A percentile compares a stretch with the other conserved stretches of the same genome.
Evolutionary conservation across 2,888 invertebrate species (phyloP).

Genomic region (Philonicus albiceps): DNA sequence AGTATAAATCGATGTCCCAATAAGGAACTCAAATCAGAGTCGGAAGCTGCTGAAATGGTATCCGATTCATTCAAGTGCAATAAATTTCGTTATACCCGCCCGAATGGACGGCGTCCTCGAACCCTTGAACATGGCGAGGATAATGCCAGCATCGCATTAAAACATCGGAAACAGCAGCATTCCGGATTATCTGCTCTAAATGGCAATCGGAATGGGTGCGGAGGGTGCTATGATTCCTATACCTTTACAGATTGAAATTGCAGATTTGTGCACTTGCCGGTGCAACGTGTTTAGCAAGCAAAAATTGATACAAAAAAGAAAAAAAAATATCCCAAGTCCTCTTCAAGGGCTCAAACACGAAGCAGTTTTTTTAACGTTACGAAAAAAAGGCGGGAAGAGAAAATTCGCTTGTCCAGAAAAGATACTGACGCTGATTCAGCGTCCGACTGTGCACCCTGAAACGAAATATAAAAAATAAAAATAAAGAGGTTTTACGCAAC

Average conservation of each 20-base stretch:
- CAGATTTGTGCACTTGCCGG: background rate
- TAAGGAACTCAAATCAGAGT: constrained; percentile 32
- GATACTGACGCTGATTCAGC: background rate
- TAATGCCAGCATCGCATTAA: constrained; percentile 13
- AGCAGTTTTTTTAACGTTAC: background rate
- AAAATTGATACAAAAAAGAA: background rate
- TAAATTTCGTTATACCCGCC: constrained; percentile 1
- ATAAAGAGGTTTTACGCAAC: background rate
- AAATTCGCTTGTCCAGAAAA: background rate
- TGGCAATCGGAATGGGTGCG: background rate
- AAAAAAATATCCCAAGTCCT: background rate
- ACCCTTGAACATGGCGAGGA: background rate
- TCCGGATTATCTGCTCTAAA: background rate
- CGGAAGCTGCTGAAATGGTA: constrained; percentile 18
- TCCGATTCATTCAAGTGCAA: constrained; percentile 24
- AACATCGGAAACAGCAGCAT: background rate
- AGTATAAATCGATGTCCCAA: constrained; percentile 24
- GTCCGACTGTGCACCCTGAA: background rate
- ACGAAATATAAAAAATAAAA: background rate
- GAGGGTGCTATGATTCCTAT: background rate
- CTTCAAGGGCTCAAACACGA: background rate
- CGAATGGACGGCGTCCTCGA: background rate
- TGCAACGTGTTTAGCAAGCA: background rate
- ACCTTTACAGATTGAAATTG: background rate
- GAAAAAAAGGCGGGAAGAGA: background rate